A percentile compares a stretch with the other conserved stretches of the same genome.
These are phyloP conservation scores for Platygyra sinensis DNA, from an alignment of 64 coral and sea anemone genomes.

Conservation along the genomic window DNA sequence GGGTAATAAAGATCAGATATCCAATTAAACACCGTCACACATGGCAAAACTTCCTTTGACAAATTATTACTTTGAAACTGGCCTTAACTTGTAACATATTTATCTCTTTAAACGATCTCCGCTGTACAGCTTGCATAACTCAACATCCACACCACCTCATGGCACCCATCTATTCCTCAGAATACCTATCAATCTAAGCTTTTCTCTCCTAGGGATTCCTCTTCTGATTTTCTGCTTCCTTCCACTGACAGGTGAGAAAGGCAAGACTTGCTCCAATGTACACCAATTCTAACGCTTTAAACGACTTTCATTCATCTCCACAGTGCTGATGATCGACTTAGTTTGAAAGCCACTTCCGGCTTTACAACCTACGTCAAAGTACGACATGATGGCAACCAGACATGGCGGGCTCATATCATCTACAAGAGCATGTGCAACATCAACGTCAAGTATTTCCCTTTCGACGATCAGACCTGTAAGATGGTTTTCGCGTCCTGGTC, in stretches of 20 bases:
- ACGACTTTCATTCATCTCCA: background rate
- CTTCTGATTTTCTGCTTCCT: background rate
- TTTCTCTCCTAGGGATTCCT: constrained; percentile 8
- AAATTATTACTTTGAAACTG: too few relatives aligned
- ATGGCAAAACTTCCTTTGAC: background rate
- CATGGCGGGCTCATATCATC: constrained; percentile 81
- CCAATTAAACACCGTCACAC: too few relatives aligned
- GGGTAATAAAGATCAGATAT: too few relatives aligned
- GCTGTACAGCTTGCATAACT: too few relatives aligned
- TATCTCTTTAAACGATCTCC: too few relatives aligned
- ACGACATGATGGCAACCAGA: constrained; percentile 61
- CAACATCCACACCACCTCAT: background rate
- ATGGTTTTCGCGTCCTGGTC: constrained; percentile 90
- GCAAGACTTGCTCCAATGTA: background rate
- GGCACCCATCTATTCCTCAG: background rate
- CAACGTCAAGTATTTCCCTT: constrained; percentile 87
- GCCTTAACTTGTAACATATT: background rate
- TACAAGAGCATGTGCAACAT: constrained; percentile 87
- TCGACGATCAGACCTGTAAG: constrained; percentile 80
- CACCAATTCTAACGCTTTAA: constrained; percentile 11
- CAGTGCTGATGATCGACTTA: constrained; percentile 53
- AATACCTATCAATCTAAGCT: background rate
- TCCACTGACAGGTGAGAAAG: background rate
- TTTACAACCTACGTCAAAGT: constrained; percentile 67
- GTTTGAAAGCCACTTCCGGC: constrained; percentile 55